phyloP scores from a whole-genome alignment of 2,888 invertebrate genomes.

The Diogma glabrata region DNA sequence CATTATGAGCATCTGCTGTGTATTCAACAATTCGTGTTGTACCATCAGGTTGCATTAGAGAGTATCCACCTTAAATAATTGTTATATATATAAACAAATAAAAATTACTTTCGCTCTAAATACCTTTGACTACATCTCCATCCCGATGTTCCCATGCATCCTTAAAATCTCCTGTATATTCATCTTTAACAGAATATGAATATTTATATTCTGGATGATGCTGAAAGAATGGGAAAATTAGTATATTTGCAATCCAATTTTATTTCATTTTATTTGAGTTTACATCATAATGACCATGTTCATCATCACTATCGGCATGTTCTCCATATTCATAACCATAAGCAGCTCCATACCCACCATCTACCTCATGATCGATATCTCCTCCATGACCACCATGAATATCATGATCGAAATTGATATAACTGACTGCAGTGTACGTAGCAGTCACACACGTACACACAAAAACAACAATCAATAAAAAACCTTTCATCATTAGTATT shows the following conservation, averaged over 20 bases:
- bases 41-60: slow-evolving; percentile 39
- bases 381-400: background rate
- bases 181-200: slow-evolving; percentile 40
- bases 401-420: too few species aligned
- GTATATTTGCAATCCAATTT: too few species aligned
- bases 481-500: too few species aligned
- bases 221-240: slow-evolving; percentile 18
- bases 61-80: slow-evolving; percentile 30
- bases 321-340: slow-evolving; percentile 22
- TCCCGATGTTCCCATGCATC: slow-evolving; percentile 40
- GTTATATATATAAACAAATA: too few species aligned
- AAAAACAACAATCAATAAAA: too few species aligned
- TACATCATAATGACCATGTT: background rate
- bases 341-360: slow-evolving; percentile 17
- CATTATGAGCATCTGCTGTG: slow-evolving; percentile 38
- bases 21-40: slow-evolving; percentile 41
- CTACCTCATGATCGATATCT: slow-evolving; percentile 18
- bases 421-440: too few species aligned
- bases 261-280: too few species aligned
- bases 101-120: too few species aligned
- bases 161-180: slow-evolving; percentile 39
- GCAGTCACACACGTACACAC: too few species aligned
- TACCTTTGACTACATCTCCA: slow-evolving; percentile 40
- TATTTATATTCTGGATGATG: slow-evolving; percentile 38
- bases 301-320: slow-evolving; percentile 16